These are phyloP conservation scores for Bos taurus DNA, from an alignment of 2,113 vertebrate species.

Conservation along the genomic window ARS-UCD2.0 NC_037331.1:18540501-18541000, in stretches of 20 bases:
- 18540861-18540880: background rate
- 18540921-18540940: background rate
- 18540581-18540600: background rate
- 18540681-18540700: slow-evolving; percentile 33
- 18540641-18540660: background rate
- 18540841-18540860: background rate
- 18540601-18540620: background rate
- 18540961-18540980: background rate
- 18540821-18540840: slow-evolving; percentile 33
- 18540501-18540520: background rate
- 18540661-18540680: slow-evolving; percentile 61
- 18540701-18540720: slow-evolving; percentile 70
- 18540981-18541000: background rate
- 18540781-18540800: slow-evolving; percentile 42
- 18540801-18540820: slow-evolving; percentile 11
- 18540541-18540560: background rate
- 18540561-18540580: background rate
- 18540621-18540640: slow-evolving; percentile 27
- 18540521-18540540: background rate
- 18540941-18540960: background rate
- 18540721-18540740: slow-evolving; percentile 62
- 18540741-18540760: slow-evolving; percentile 49
- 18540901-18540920: background rate
- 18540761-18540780: slow-evolving; percentile 49
- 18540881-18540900: background rate